Base-by-base conservation (phyloP, 1,140 invertebrate species). In the Brachionus calyciflorus region DNA sequence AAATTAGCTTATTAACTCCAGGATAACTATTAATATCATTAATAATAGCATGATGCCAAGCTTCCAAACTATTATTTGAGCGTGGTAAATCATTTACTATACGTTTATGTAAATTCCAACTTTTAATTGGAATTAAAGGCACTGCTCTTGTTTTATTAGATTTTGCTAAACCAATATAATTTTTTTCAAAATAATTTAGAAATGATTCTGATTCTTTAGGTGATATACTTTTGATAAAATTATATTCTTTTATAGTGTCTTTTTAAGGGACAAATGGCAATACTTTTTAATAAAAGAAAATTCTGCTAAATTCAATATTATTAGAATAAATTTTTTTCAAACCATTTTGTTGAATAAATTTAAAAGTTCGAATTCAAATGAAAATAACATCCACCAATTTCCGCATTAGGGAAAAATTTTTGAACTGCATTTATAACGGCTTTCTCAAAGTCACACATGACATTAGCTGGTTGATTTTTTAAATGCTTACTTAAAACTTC, bases 141-240 rank as follows among this genome's bases (percentile, higher is more conserved):
- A 37, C 33, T 5, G 9, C 33, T 9, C 33, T n/a, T n/a, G n/a
- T n/a, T n/a, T n/a, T n/a, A n/a, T n/a, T n/a, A n/a, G n/a, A n/a
- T n/a, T n/a, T n/a, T n/a, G n/a, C n/a, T n/a, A n/a, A n/a, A n/a
- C 57, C 57, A 63, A 63, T 63, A 33, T 40, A 41, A 37, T 37
- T 40, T 63, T 60, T 63, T 63, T 63, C 30, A 63, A 63, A 63
- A 55, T 55, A 55, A 55, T 55, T 28, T 30, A 55, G 28, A 55
- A 55, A 55, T 55, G 51, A 55, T 28, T 55, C 17, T 30, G 24
- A 24, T 28, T 55, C 51, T 55, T 55, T 55, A 55, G 51, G 51
- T 30, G 24, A 55, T 55, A 55, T 26, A 30, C 33, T 28, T 55
- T 55, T 55, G 21, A 63, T 63, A 7, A 19, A 63, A 33, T 40